Percentiles rank a stretch among this genome's conserved stretches.
Evolutionary conservation across 2,797 vertebrate species (phyloP).

Genomic region (Rhinatrema bivittatum): DNA sequence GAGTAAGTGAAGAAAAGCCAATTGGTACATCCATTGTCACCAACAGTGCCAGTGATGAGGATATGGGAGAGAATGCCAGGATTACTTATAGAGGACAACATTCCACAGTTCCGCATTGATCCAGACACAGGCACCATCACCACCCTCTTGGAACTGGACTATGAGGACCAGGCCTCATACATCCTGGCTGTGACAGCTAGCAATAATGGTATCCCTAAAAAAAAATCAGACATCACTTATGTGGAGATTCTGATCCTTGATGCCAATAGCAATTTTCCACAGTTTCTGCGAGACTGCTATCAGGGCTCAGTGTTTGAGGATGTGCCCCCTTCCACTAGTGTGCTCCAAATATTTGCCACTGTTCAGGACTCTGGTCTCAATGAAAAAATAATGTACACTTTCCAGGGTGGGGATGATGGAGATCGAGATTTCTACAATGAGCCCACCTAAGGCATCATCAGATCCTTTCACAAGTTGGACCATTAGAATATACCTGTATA

Average conservation of each 20-base stretch:
- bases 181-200: constrained; percentile 84
- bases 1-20: constrained; percentile 76
- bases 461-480: constrained; percentile 84
- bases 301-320: constrained; percentile 85
- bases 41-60: constrained; percentile 87
- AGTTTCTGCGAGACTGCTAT: constrained; percentile 80
- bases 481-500: constrained; percentile 86
- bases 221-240: constrained; percentile 90
- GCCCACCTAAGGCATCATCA: constrained; percentile 84
- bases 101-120: constrained; percentile 90
- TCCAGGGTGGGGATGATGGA: constrained; percentile 86
- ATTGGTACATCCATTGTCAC: constrained; percentile 79
- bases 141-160: constrained; percentile 86
- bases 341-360: constrained; percentile 87
- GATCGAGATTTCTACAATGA: constrained; percentile 92
- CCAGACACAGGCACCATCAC: constrained; percentile 82
- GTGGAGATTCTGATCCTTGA: constrained; percentile 89
- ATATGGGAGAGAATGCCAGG: constrained; percentile 90
- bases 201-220: constrained; percentile 93
- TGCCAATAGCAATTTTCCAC: constrained; percentile 84
- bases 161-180: constrained; percentile 88
- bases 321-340: constrained; percentile 76
- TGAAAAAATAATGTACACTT: constrained; percentile 81
- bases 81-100: constrained; percentile 90
- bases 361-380: constrained; percentile 86